A percentile compares a stretch with the other conserved stretches of the same genome.
These are phyloP conservation scores for Meteorus colon DNA, from an alignment of 2,888 invertebrate genomes.

Conservation along the genomic window DNA sequence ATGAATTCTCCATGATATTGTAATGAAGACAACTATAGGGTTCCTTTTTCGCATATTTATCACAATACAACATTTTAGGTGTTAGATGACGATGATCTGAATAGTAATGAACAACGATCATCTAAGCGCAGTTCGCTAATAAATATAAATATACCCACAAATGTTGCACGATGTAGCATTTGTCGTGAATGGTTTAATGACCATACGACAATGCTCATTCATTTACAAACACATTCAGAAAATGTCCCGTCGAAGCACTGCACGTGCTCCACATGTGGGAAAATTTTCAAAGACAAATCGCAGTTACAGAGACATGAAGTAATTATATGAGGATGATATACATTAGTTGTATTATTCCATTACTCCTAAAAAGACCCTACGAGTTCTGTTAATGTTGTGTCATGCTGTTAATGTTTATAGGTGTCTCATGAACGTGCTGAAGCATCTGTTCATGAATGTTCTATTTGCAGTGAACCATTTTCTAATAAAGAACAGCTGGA, in stretches of 20 bases:
- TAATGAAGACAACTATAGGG: not conserved
- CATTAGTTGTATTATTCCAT: conserved; percentile 13
- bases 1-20: not conserved
- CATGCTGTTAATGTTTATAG: conserved; percentile 46
- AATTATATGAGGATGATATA: conserved; percentile 19
- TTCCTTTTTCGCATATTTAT: not conserved
- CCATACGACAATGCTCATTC: conserved; percentile 65
- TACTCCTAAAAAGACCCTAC: conserved; percentile 14
- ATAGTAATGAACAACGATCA: conserved; percentile 52
- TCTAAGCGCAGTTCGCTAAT: conserved; percentile 52
- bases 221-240: conserved; percentile 65
- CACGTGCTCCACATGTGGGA: conserved; percentile 61
- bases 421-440: conserved; percentile 61
- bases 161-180: conserved; percentile 64
- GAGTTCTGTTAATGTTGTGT: not conserved
- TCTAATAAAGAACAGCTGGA: conserved; percentile 58
- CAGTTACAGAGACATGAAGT: conserved; percentile 66
- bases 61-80: conserved; percentile 47
- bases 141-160: conserved; percentile 55
- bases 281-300: conserved; percentile 66
- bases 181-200: conserved; percentile 65
- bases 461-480: conserved; percentile 60
- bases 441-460: conserved; percentile 53
- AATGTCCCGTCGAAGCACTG: conserved; percentile 60
- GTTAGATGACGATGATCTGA: conserved; percentile 54